Base-by-base conservation (phyloP, 2,113 vertebrate species). In the Lucifuga dentata region DNA sequence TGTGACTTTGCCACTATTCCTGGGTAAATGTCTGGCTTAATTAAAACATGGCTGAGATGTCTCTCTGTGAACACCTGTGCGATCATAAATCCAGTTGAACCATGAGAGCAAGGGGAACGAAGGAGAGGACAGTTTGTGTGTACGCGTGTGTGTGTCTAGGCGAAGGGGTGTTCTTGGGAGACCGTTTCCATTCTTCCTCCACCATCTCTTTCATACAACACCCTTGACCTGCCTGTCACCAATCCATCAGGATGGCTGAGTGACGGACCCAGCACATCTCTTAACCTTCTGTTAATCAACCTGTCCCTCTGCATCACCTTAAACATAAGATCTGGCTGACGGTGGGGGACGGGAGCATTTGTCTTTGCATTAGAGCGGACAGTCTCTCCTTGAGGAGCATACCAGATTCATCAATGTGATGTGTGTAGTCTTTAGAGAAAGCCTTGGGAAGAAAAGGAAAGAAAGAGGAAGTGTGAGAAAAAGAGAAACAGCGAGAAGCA, bases 201-300 rank as follows among this genome's bases (percentile, higher is more conserved):
- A 2, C 64, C 57, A 43, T 55, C 46, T 66, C 82, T 71, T 55
- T 36, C 51, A 52, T 45, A 53, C 67, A 48, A 72, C 78, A 81
- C 72, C 84, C 88, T 82, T 89, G 88, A 90, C 86, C 86, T 23
- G 74, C 71, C 76, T 76, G 82, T 89, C 86, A 88, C 70, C 72
- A 19, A 85, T 87, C 79, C 59, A 24, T 92, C 90, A 88, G 40
- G 17, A 39, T 9, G 68, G 76, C 78, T 88, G 90, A 92, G 70
- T 86, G 92, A 89, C 88, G 55, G 86, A 49, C 62, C 59, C 62
- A 16, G 71, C 48, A 23, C 86, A 89, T 90, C 87, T 81, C 86
- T 86, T 88, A 91, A 89, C 90, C 90, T 89, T 80, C 87, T 90
- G 88, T 90, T 93, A 92, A 94, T 93, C 90, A 91, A 89, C 88